A percentile compares a stretch with the other conserved stretches of the same genome.
These are phyloP conservation scores for Cephalopholis sonnerati DNA, from an alignment of 2,113 vertebrate species.

Conservation along the genomic window DNA sequence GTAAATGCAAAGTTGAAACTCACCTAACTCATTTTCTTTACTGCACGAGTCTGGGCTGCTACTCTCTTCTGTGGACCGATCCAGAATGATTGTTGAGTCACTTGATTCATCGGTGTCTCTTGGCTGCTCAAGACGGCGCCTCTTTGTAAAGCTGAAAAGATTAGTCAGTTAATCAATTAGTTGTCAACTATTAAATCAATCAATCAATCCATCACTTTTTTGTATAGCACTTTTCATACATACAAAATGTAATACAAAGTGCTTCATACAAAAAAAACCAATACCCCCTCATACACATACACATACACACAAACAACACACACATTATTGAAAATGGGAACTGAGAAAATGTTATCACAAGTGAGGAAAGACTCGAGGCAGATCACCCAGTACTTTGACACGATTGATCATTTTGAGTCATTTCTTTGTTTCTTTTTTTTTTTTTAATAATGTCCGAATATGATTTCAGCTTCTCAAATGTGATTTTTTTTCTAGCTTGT, in stretches of 20 bases:
- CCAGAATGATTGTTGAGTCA: too few species aligned
- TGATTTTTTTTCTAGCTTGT: too few species aligned
- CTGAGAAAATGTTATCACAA: too few species aligned
- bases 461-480: too few species aligned
- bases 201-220: too few species aligned
- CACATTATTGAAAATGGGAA: background rate
- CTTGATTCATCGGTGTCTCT: slow-evolving; percentile 32
- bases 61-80: too few species aligned
- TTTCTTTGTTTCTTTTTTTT: too few species aligned
- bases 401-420: slow-evolving; percentile 1
- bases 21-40: background rate
- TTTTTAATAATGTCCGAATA: too few species aligned
- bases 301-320: background rate
- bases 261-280: background rate
- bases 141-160: too few species aligned
- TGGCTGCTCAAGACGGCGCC: slow-evolving; percentile 3
- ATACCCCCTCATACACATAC: slow-evolving; percentile 1
- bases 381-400: slow-evolving; percentile 1
- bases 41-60: background rate
- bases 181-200: too few species aligned
- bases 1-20: slow-evolving; percentile 7
- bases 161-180: too few species aligned
- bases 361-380: slow-evolving; percentile 5
- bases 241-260: slow-evolving; percentile 12
- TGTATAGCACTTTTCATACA: too few species aligned